These are phyloP conservation scores for Bellardia bayeri DNA, from an alignment of 2,888 invertebrate genomes.

Conservation along the genomic window DNA sequence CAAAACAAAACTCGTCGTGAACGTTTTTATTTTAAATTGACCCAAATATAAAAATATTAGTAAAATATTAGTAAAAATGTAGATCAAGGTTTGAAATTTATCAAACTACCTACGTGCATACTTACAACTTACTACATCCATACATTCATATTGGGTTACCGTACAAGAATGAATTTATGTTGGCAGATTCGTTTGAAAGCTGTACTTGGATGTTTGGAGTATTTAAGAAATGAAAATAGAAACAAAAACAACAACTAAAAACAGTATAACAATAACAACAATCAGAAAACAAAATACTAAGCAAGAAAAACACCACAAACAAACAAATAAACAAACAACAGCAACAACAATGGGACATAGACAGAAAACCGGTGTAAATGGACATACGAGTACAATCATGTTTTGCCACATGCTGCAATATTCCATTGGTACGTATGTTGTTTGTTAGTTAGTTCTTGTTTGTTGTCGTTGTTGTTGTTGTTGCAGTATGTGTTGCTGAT, in stretches of 20 bases:
- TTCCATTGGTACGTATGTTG: constrained; percentile 29
- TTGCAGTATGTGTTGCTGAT: constrained; percentile 75
- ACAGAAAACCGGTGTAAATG: constrained; percentile 69
- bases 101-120: constrained; percentile 18
- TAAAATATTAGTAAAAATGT: neutral
- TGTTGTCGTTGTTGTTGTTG: constrained; percentile 64
- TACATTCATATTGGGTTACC: constrained; percentile 25
- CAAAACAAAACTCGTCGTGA: no score
- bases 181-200: constrained; percentile 65
- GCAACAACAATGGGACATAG: constrained; percentile 49
- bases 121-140: neutral
- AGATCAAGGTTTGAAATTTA: constrained; percentile 2
- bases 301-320: constrained; percentile 40
- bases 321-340: neutral
- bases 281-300: neutral
- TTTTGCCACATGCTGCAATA: constrained; percentile 73
- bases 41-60: no score
- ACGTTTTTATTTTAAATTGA: no score
- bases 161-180: constrained; percentile 62
- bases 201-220: constrained; percentile 59
- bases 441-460: constrained; percentile 53
- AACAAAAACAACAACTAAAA: constrained; percentile 36
- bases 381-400: constrained; percentile 64
- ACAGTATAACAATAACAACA: constrained; percentile 14
- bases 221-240: constrained; percentile 66